Percentiles rank a stretch among this genome's conserved stretches.
These are phyloP conservation scores for Muschampia plurimacula DNA, from an alignment of 2,888 invertebrate genomes.

Conservation along the genomic window DNA sequence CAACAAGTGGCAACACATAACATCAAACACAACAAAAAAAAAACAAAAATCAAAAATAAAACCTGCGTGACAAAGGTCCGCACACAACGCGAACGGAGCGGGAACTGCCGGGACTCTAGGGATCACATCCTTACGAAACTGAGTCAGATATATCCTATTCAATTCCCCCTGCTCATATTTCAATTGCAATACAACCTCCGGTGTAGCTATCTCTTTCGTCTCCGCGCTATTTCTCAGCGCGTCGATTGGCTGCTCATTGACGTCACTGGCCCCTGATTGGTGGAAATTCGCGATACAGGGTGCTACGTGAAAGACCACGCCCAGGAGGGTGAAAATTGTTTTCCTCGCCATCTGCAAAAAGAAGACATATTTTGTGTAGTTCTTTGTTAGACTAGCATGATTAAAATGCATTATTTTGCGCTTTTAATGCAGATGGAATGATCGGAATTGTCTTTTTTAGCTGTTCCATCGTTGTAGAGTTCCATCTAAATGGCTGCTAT, in stretches of 20 bases:
- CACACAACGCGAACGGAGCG: constrained; percentile 66
- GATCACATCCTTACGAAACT: constrained; percentile 67
- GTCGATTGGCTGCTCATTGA: constrained; percentile 59
- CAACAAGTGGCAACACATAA: constrained; percentile 27
- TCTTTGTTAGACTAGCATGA: constrained; percentile 19
- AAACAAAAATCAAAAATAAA: constrained; percentile 48
- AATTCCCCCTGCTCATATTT: constrained; percentile 78
- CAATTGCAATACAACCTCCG: constrained; percentile 77
- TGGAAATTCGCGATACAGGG: constrained; percentile 48
- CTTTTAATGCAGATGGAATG: constrained; percentile 11
- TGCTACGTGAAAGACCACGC: constrained; percentile 59
- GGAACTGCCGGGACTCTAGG: constrained; percentile 66
- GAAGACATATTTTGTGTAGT: constrained; percentile 23
- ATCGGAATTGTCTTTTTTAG: constrained; percentile 6
- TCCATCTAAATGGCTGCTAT: not conserved
- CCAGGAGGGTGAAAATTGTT: constrained; percentile 64
- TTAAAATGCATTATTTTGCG: constrained; percentile 21
- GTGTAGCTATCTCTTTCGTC: constrained; percentile 64
- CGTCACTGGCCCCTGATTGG: constrained; percentile 57
- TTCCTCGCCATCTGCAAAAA: constrained; percentile 59
- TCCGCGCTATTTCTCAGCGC: constrained; percentile 46
- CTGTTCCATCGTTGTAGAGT: not conserved
- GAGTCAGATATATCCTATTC: constrained; percentile 80
- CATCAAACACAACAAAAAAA: constrained; percentile 48
- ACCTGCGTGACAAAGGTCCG: constrained; percentile 83